Evolutionary conservation across 2,797 vertebrate genomes (phyloP), one percentile per base, ranked within the genome.

Genomic region (Rhyacichthys aspro): DNA sequence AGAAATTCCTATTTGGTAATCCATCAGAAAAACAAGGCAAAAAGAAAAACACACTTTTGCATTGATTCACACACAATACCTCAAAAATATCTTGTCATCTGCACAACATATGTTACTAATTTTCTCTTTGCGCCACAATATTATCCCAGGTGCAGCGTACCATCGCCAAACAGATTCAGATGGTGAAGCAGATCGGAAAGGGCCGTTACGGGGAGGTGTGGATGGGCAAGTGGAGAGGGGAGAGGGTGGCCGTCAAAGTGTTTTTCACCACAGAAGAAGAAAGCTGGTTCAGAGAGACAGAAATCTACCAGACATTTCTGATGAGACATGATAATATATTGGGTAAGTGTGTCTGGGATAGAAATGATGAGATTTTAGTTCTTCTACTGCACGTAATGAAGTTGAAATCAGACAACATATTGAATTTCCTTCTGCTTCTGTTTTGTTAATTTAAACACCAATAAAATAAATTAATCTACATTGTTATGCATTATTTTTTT

Each of bases 281-380:
- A 84, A 99, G 97, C 86, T 99, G 97, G 97, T 99, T 98, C 91
- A 90, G 97, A 80, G 97, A 99, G 88, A 99, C 96, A 0, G 96
- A 99, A 86, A 98, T 99, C 76, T 99, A 99, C 84, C 96, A 99
- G 91, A 99, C 97, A 0, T 96, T 98, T 70, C 81, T 98, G 49
- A 97, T 98, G 97, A 95, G 97, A 81, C 97, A 99, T 42, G 96
- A 98, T 83, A 99, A 98, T 83, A 98, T 99, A 74, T 86, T 99
- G 10, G 96, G 97, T 98, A 87, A 93, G 7, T 16, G 15, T 18
- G 48, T 50, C 34, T 50, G 34, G 33, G 33, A 16, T 2, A 34
- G 14, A 1, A 17, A 49, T n/a, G n/a, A n/a, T n/a, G n/a, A n/a
- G n/a, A n/a, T n/a, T n/a, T n/a, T n/a, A n/a, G n/a, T n/a, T n/a